Evolutionary conservation across 2,113 vertebrate species (phyloP).

Genomic region (Probosciger aterrimus): DNA sequence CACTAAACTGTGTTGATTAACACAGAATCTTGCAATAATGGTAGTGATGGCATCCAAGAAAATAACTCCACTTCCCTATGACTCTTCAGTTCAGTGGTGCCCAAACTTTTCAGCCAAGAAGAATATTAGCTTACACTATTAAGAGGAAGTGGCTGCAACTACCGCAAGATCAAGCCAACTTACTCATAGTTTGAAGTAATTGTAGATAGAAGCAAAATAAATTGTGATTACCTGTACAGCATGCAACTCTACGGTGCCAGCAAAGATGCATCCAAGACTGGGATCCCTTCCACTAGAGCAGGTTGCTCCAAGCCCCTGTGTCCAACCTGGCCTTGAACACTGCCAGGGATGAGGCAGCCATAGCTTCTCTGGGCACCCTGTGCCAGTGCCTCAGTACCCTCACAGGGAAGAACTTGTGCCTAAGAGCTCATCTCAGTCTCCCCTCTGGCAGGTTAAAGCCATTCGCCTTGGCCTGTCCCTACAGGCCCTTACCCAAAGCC

Average conservation of each 20-base stretch:
- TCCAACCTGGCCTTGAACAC: no score
- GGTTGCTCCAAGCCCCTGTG: not conserved
- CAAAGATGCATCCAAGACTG: not conserved
- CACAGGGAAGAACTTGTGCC: no score
- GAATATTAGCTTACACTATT: not conserved
- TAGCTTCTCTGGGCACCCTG: no score
- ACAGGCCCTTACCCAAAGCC: no score
- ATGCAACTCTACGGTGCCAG: accelerated
- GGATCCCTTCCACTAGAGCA: not conserved
- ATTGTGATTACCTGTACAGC: accelerated
- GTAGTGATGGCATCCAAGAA: not conserved
- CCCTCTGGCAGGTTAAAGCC: no score
- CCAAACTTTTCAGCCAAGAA: not conserved
- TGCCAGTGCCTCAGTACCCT: no score
- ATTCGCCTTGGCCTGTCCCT: no score
- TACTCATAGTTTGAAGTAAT: accelerated
- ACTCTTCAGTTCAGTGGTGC: not conserved
- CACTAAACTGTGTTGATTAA: not conserved
- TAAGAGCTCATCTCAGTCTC: no score
- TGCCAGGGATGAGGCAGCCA: not conserved
- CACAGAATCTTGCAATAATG: not conserved
- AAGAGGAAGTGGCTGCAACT: not conserved
- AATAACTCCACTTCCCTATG: not conserved
- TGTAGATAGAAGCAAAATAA: not conserved
- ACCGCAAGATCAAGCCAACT: not conserved